Base-by-base conservation (phyloP, 2,113 vertebrate species). In the Pycnonotus jocosus region DNA sequence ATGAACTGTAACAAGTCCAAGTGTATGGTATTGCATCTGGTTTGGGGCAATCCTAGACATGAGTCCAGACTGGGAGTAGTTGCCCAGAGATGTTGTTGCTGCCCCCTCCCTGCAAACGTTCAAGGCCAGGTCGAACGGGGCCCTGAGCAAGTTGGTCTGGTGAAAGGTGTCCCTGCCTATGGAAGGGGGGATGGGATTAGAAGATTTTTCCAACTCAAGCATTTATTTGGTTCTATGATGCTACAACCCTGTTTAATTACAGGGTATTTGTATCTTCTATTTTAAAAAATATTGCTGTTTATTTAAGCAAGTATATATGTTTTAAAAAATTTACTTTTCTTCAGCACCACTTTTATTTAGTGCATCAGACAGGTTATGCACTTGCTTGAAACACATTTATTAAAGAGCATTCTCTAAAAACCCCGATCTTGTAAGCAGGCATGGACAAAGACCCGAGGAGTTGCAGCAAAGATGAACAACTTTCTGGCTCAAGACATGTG, bases 271-370 rank as follows among this genome's bases (percentile, higher is more conserved):
- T 42, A 70, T 30, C 5, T 86, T 79, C 56, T n/a, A 12, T 48
- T 92, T 92, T 18, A 51, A 86, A 86, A 66, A 66, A 27, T 9
- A n/a, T 30, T 71, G 42, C 12, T 62, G 6, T 71, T 74, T 53
- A 62, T 57, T 74, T 88, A 44, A 85, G 37, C 10, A 65, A 66
- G 7, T 44, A n/a, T 38, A 12, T 47, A 22, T 31, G 10, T 79
- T 53, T 1, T 7, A 25, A 19, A 35, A 31, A 5, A 0, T 2
- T 9, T 14, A 25, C 74, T 81, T 88, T 71, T 1, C 38, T 76
- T 85, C 48, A 64, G 38, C n/a, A 56, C 76, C 19, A 44, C 53
- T 48, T 73, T 81, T 61, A 71, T 74, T 92, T 85, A 72, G 40
- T 44, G 25, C 16, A 64, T 64, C 17, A 62, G 14, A 28, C 22